Percentiles rank a stretch among this genome's conserved stretches.
Evolutionary conservation across 2,113 vertebrate species (phyloP).

Genomic region (Philantomba maxwellii): DNA sequence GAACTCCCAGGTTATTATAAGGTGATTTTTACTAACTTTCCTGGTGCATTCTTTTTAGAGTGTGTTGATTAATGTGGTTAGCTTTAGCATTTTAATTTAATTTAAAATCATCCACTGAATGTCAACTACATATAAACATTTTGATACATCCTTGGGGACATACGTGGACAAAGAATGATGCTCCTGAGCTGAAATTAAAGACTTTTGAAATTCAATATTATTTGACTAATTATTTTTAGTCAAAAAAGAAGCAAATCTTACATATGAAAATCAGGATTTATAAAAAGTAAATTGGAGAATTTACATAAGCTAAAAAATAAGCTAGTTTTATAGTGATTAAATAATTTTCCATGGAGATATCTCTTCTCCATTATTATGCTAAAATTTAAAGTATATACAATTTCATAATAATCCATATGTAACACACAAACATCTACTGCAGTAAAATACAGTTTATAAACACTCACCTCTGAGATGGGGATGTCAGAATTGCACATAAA

Average conservation of each 20-base stretch:
- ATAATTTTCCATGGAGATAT: not conserved
- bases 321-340: not conserved
- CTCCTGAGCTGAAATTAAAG: not conserved
- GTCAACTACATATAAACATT: not conserved
- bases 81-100: slow-evolving; percentile 22
- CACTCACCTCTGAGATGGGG: not conserved
- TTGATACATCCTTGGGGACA: not conserved
- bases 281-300: not conserved
- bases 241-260: not conserved
- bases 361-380: not conserved
- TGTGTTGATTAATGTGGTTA: not conserved
- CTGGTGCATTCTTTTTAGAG: not conserved
- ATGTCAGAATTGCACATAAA: not conserved
- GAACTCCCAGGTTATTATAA: not conserved
- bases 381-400: not conserved
- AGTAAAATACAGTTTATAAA: not conserved
- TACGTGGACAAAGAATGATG: not conserved
- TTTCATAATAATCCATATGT: not conserved
- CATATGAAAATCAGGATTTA: not conserved
- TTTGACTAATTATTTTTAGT: not conserved
- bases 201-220: not conserved
- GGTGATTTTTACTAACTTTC: not conserved
- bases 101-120: not conserved
- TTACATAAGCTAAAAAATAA: not conserved
- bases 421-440: not conserved